These are phyloP conservation scores for Andrena bicolor DNA, from an alignment of 2,888 invertebrate genomes.

Conservation along the genomic window DNA sequence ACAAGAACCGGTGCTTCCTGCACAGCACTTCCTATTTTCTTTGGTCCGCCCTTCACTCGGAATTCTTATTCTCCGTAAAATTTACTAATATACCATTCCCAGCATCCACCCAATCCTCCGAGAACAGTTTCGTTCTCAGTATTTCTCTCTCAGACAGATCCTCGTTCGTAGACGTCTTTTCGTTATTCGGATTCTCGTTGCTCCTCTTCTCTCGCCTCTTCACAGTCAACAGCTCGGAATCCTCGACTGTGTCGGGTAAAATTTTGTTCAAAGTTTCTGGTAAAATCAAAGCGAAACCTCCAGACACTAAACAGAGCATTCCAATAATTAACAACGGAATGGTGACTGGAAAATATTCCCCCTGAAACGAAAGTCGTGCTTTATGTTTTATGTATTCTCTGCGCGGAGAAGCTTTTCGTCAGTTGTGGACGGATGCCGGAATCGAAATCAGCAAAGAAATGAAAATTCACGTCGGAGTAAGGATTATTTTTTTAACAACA, in stretches of 20 bases:
- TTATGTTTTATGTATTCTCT: neutral
- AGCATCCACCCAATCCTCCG: conserved; percentile 81
- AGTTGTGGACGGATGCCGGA: neutral
- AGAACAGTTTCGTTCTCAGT: conserved; percentile 79
- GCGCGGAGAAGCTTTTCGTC: neutral
- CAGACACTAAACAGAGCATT: conserved; percentile 73
- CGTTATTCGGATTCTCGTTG: conserved; percentile 48
- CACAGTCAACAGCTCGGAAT: conserved; percentile 58
- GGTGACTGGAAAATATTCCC: conserved; percentile 63
- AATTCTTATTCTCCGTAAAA: conserved; percentile 77
- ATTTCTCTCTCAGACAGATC: conserved; percentile 71
- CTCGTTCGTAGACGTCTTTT: conserved; percentile 53
- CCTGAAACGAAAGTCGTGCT: conserved; percentile 62
- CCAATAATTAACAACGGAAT: conserved; percentile 72
- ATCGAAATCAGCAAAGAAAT: neutral
- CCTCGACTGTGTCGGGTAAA: conserved; percentile 76
- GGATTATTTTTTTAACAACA: neutral
- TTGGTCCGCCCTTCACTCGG: conserved; percentile 40
- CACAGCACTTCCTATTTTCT: neutral
- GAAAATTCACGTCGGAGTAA: no score
- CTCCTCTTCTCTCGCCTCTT: conserved; percentile 28
- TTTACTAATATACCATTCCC: conserved; percentile 82
- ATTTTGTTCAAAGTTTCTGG: conserved; percentile 76
- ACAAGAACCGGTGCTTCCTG: no score
- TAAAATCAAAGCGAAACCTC: conserved; percentile 70